Evolutionary conservation across 2,888 invertebrate genomes (phyloP).

Genomic region (Cryptophagus acutangulus): DNA sequence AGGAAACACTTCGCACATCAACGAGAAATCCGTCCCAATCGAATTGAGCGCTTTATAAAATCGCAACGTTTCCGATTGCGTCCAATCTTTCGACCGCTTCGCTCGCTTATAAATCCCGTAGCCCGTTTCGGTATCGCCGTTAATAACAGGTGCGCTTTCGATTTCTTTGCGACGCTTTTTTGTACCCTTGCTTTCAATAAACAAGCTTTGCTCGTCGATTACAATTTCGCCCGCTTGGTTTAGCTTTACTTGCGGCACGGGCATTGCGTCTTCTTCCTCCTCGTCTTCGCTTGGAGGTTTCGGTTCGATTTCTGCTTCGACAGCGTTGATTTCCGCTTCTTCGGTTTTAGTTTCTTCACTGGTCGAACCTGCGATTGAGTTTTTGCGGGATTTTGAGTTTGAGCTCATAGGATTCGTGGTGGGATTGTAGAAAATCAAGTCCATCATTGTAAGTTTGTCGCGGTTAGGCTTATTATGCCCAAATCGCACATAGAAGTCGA

Average conservation of each 20-base stretch:
- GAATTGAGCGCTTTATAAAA: conserved; percentile 88
- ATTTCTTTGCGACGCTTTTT: conserved; percentile 59
- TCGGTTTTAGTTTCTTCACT: conserved; percentile 7
- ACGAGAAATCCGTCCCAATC: conserved; percentile 87
- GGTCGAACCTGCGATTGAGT: not conserved
- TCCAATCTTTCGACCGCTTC: conserved; percentile 70
- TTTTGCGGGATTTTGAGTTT: conserved; percentile 35
- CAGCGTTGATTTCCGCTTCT: conserved; percentile 35
- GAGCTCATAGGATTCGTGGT: conserved; percentile 67
- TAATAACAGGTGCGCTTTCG: conserved; percentile 61
- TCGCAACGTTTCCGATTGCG: conserved; percentile 72
- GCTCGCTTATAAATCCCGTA: conserved; percentile 63
- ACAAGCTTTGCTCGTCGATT: conserved; percentile 79
- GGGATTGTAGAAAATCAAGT: conserved; percentile 90
- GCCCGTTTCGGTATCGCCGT: conserved; percentile 53
- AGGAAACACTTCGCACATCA: conserved; percentile 79
- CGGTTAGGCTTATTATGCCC: conserved; percentile 56
- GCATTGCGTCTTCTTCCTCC: conserved; percentile 50
- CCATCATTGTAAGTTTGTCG: conserved; percentile 78
- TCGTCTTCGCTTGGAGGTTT: conserved; percentile 35
- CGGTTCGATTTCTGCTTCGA: not conserved
- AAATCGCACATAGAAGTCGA: conserved; percentile 52
- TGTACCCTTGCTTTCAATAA: conserved; percentile 67
- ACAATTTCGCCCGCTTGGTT: conserved; percentile 81
- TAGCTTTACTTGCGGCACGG: conserved; percentile 80